Evolutionary conservation across 2,113 vertebrate genomes (phyloP).

Genomic region (Semicossyphus pulcher): DNA sequence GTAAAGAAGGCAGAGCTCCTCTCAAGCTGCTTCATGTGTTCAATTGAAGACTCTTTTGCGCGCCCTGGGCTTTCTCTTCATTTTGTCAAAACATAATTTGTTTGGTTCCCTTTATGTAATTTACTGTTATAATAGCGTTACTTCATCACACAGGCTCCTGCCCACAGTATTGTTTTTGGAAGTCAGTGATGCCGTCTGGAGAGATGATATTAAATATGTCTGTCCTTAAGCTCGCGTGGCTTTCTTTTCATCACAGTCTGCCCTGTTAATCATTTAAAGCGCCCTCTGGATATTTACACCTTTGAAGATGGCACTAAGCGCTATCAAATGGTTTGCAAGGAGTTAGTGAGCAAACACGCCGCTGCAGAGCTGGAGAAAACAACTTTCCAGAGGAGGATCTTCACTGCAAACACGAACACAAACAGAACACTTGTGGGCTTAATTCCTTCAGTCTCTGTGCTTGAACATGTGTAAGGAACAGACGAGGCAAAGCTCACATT

Average conservation of each 20-base stretch:
- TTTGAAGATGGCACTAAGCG: conserved; percentile 64
- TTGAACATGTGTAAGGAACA: neutral
- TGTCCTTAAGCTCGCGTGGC: conserved; percentile 61
- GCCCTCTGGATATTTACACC: conserved; percentile 74
- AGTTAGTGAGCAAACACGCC: conserved; percentile 21
- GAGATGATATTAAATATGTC: conserved; percentile 63
- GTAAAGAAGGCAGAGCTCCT: conserved; percentile 38
- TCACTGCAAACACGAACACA: conserved; percentile 19
- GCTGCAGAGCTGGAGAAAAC: conserved; percentile 38
- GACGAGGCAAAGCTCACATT: conserved; percentile 82
- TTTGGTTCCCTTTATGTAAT: conserved; percentile 61
- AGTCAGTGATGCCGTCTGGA: conserved; percentile 50
- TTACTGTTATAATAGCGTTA: conserved; percentile 58
- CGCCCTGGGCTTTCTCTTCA: conserved; percentile 50
- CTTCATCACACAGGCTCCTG: conserved; percentile 42
- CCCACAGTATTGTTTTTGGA: conserved; percentile 54
- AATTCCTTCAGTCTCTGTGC: neutral
- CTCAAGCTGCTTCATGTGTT: conserved; percentile 57
- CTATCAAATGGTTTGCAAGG: conserved; percentile 51
- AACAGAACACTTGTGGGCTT: neutral
- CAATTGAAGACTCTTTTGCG: conserved; percentile 26
- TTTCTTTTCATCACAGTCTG: conserved; percentile 64
- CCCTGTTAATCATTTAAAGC: conserved; percentile 70
- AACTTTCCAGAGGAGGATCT: conserved; percentile 26
- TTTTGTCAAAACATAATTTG: conserved; percentile 65